These are phyloP conservation scores for Thalpophila matura DNA, from an alignment of 2,888 invertebrate genomes.

Conservation along the genomic window DNA sequence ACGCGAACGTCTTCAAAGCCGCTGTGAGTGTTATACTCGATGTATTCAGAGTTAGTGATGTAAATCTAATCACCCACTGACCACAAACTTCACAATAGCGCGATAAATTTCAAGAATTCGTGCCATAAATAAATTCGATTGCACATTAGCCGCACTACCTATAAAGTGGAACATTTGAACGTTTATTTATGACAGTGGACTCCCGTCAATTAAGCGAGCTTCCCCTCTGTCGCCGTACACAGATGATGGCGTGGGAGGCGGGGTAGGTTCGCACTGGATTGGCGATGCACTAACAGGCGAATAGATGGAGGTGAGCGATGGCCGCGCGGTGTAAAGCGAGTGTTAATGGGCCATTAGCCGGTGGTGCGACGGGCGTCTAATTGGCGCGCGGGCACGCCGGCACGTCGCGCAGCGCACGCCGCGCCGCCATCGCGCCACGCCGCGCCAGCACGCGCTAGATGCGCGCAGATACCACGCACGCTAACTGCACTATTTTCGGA, in stretches of 20 bases:
- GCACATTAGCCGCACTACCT: slow-evolving; percentile 69
- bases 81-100: slow-evolving; percentile 62
- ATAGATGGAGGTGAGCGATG: slow-evolving; percentile 81
- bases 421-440: slow-evolving; percentile 70
- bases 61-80: slow-evolving; percentile 51
- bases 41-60: slow-evolving; percentile 34
- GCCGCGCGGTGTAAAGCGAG: slow-evolving; percentile 79
- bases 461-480: slow-evolving; percentile 80
- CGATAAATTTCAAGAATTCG: slow-evolving; percentile 66
- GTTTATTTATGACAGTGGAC: slow-evolving; percentile 68
- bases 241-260: slow-evolving; percentile 55
- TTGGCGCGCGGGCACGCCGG: slow-evolving; percentile 78
- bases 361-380: slow-evolving; percentile 78
- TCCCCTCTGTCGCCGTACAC: slow-evolving; percentile 60
- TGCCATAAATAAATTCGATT: slow-evolving; percentile 71
- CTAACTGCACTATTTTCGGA: slow-evolving; percentile 75
- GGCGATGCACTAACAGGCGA: slow-evolving; percentile 65
- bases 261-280: slow-evolving; percentile 57
- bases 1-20: background rate
- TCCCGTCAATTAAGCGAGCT: slow-evolving; percentile 67
- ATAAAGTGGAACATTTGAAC: slow-evolving; percentile 69
- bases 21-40: slow-evolving; percentile 12
- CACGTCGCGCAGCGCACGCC: slow-evolving; percentile 68
- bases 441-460: slow-evolving; percentile 74
- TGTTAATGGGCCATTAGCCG: slow-evolving; percentile 88